Percentiles rank a stretch among this genome's conserved stretches.
phyloP scores from a whole-genome alignment of 2,888 invertebrate genomes.

The Pimpla rufipes region DNA sequence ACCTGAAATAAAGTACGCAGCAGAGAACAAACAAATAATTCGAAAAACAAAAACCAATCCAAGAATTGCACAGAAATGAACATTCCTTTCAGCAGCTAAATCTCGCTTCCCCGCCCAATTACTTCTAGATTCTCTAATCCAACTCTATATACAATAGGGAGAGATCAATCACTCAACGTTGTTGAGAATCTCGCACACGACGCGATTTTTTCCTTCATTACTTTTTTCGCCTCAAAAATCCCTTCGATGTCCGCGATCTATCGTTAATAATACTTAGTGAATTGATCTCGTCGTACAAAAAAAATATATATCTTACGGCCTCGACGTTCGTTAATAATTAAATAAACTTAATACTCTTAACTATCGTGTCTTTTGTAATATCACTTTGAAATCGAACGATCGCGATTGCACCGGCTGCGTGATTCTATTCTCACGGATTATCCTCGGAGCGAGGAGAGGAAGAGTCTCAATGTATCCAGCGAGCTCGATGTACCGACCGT shows the following conservation, averaged over 20 bases:
- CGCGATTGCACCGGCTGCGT: conserved; percentile 64
- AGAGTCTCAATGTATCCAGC: background rate
- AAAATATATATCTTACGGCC: conserved; percentile 60
- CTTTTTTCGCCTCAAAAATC: background rate
- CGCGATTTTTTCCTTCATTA: conserved; percentile 23
- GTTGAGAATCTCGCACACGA: conserved; percentile 43
- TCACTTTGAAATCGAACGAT: conserved; percentile 66
- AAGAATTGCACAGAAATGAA: conserved; percentile 18
- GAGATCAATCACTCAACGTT: conserved; percentile 64
- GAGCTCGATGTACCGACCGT: background rate
- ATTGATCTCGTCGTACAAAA: conserved; percentile 64
- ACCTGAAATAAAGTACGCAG: background rate
- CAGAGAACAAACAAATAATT: background rate
- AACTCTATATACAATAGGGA: conserved; percentile 63
- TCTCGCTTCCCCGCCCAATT: conserved; percentile 27
- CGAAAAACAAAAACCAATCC: conserved; percentile 12
- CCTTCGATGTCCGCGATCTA: conserved; percentile 55
- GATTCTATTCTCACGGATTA: conserved; percentile 34
- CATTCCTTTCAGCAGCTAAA: conserved; percentile 43
- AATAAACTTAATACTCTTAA: conserved; percentile 62
- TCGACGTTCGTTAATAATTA: conserved; percentile 57
- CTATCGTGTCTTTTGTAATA: conserved; percentile 66
- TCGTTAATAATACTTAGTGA: conserved; percentile 67
- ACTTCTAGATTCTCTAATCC: conserved; percentile 39
- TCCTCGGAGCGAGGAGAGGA: background rate